These are phyloP conservation scores for Schizopygopsis malacanthus DNA, from an alignment of 2,797 vertebrate species.

Conservation along the genomic window DNA sequence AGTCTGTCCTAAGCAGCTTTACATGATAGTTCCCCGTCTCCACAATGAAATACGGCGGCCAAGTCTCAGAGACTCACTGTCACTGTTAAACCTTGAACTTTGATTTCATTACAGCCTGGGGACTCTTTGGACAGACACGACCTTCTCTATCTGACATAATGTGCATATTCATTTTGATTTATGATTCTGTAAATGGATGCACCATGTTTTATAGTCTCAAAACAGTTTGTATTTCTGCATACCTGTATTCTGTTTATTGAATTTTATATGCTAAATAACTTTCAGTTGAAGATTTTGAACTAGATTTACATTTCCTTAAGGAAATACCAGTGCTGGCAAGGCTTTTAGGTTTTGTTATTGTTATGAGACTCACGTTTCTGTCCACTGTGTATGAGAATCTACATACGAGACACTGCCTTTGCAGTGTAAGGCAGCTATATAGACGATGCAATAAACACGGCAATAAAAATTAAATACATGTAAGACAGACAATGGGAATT, in stretches of 20 bases:
- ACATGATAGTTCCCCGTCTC: neutral
- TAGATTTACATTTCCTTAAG: slow-evolving; percentile 8
- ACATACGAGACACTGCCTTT: neutral
- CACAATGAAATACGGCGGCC: slow-evolving; percentile 19
- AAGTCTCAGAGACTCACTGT: slow-evolving; percentile 13
- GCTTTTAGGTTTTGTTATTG: slow-evolving; percentile 1
- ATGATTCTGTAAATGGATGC: neutral
- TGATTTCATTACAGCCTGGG: slow-evolving; percentile 8
- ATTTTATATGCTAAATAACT: slow-evolving; percentile 6
- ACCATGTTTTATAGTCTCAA: neutral
- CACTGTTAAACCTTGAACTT: slow-evolving; percentile 20
- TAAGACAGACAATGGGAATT: neutral
- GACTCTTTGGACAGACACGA: neutral
- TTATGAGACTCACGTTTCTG: neutral
- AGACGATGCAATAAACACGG: neutral
- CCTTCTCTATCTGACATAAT: neutral
- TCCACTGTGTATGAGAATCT: neutral
- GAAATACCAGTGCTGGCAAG: neutral
- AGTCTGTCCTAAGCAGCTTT: neutral
- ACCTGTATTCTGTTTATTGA: neutral
- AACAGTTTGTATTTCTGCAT: slow-evolving; percentile 15
- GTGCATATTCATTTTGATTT: slow-evolving; percentile 1
- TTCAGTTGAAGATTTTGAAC: neutral
- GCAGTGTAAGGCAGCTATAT: neutral
- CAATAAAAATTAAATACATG: neutral